phyloP scores from a whole-genome alignment of 2,888 invertebrate species.

The Mayetiola destructor region DNA sequence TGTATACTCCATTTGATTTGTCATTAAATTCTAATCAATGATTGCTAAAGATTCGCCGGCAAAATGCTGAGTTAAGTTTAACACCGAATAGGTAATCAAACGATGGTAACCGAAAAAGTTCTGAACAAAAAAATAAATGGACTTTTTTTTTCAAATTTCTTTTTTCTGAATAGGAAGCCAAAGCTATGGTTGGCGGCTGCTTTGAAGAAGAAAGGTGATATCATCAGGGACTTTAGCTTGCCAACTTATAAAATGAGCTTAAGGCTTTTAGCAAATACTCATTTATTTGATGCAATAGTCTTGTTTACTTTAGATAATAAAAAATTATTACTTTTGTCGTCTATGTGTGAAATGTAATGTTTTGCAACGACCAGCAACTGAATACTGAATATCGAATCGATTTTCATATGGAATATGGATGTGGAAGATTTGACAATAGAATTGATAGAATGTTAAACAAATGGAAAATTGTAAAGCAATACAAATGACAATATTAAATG shows the following conservation, averaged over 20 bases:
- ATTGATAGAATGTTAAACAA: not conserved
- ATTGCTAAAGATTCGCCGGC: too few relatives aligned
- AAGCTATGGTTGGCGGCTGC: not conserved
- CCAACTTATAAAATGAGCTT: not conserved
- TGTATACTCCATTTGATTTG: too few relatives aligned
- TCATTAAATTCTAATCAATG: too few relatives aligned
- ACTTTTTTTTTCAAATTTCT: not conserved
- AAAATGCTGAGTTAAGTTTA: too few relatives aligned
- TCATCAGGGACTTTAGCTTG: not conserved
- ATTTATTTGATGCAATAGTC: conserved; percentile 12
- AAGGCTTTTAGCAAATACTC: conserved; percentile 5
- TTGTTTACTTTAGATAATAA: conserved; percentile 1
- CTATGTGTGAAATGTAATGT: not conserved
- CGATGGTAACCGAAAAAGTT: too few relatives aligned
- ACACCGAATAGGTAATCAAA: too few relatives aligned
- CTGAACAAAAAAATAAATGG: not conserved
- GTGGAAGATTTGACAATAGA: not conserved
- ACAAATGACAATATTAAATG: conserved; percentile 5
- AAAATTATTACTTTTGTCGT: conserved; percentile 8
- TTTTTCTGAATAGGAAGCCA: not conserved
- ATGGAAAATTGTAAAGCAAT: conserved; percentile 4
- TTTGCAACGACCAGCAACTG: not conserved
- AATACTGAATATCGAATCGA: not conserved
- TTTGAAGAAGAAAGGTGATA: not conserved
- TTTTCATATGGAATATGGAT: not conserved